Evolutionary conservation across 2,797 vertebrate species (phyloP).

Genomic region (Sylvilagus floridanus): DNA sequence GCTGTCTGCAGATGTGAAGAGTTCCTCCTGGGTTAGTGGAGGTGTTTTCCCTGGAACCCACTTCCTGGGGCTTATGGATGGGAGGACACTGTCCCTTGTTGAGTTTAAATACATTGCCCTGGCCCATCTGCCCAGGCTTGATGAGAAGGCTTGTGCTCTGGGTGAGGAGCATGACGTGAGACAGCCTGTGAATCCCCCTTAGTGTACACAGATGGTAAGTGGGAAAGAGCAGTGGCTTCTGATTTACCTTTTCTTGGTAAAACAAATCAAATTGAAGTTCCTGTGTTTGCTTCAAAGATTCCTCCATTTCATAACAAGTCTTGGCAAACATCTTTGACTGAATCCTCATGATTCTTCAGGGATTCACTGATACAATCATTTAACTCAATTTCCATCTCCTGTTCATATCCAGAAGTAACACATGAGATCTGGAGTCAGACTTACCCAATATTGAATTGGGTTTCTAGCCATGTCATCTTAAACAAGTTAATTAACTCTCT

Average conservation of each 20-base stretch:
- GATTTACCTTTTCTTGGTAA: not conserved
- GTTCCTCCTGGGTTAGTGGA: not conserved
- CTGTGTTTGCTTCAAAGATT: conserved; percentile 25
- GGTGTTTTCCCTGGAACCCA: conserved; percentile 33
- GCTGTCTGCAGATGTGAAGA: conserved; percentile 43
- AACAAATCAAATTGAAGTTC: not conserved
- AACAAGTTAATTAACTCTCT: not conserved
- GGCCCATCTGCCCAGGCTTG: not conserved
- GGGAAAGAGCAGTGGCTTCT: not conserved
- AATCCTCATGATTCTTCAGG: not conserved
- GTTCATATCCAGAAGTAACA: not conserved
- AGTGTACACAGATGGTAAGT: not conserved
- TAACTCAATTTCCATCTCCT: not conserved
- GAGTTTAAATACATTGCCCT: not conserved
- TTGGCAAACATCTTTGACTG: conserved; percentile 33
- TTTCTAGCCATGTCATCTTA: not conserved
- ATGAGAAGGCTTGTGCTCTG: not conserved
- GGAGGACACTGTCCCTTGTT: not conserved
- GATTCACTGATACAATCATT: not conserved
- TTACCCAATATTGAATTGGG: not conserved
- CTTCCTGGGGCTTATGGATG: not conserved
- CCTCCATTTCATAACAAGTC: not conserved
- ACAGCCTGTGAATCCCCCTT: not conserved
- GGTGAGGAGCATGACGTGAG: not conserved
- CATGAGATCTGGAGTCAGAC: not conserved